Conservation (phyloP, 2,888 invertebrate genomes). For the Ophioninae sp. region DNA sequence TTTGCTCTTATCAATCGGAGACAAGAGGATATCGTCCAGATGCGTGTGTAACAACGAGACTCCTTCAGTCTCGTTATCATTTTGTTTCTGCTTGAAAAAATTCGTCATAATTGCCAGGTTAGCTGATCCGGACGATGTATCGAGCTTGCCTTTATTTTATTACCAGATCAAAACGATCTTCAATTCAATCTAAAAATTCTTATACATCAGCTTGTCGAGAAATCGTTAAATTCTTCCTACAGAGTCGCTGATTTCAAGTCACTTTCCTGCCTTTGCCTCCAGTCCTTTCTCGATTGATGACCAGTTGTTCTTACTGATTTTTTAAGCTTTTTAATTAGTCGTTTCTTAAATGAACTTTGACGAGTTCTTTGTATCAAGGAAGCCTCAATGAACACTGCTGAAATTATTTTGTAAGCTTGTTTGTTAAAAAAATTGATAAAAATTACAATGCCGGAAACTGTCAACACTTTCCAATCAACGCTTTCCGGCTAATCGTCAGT, state of each 20-base stretch:
- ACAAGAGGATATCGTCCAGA: slow-evolving; percentile 34
- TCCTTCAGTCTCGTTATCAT: background rate
- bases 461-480: too few relatives aligned
- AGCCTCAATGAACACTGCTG: too few relatives aligned
- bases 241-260: background rate
- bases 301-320: too few relatives aligned
- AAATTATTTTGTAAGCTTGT: too few relatives aligned
- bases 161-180: background rate
- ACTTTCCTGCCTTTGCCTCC: background rate
- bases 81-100: slow-evolving; percentile 5
- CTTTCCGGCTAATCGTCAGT: background rate
- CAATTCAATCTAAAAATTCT: background rate
- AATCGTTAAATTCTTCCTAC: background rate
- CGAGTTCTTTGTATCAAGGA: too few relatives aligned
- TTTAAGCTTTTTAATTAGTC: too few relatives aligned
- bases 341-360: too few relatives aligned
- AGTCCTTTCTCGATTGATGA: background rate
- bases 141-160: background rate
- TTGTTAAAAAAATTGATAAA: background rate
- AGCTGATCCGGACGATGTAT: slow-evolving; percentile 12
- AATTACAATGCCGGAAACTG: too few relatives aligned
- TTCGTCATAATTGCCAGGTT: slow-evolving; percentile 30
- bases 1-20: slow-evolving; percentile 47
- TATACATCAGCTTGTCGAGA: background rate
- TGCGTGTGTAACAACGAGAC: slow-evolving; percentile 39